Percentiles rank a stretch among this genome's conserved stretches.
Evolutionary conservation across 2,888 invertebrate genomes (phyloP).

Genomic region (Empis stercorea): DNA sequence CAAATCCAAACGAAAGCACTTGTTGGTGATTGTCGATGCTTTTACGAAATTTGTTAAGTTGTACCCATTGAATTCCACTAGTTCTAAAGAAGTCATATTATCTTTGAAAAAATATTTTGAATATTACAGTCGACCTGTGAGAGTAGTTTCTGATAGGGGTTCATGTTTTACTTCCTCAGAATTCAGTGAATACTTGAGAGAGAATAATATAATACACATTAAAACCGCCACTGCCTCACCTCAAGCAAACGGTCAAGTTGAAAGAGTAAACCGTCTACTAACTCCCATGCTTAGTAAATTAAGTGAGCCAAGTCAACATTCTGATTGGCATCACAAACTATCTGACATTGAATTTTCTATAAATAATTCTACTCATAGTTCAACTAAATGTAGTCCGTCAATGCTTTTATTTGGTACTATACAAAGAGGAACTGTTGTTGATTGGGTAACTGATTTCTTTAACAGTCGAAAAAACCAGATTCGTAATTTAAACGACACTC

Average conservation of each 20-base stretch:
- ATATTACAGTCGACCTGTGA: neutral
- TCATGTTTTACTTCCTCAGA: neutral
- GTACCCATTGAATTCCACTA: neutral
- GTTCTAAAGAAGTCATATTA: neutral
- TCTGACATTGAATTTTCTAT: no score
- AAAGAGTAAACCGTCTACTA: neutral
- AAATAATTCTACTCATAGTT: no score
- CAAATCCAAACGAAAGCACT: neutral
- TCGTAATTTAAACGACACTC: no score
- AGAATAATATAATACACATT: neutral
- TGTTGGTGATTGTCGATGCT: neutral
- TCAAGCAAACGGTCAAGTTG: neutral
- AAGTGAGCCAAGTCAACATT: neutral
- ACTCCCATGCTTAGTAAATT: neutral
- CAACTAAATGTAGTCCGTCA: no score
- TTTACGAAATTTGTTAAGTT: neutral
- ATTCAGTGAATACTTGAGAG: neutral
- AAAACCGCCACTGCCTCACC: neutral
- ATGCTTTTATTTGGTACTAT: no score
- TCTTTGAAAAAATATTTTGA: neutral
- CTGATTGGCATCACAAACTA: no score
- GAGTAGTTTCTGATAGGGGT: neutral
- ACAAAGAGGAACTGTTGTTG: no score
- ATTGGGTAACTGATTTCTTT: constrained; percentile 4
- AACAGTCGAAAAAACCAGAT: constrained; percentile 13